These are phyloP conservation scores for Apogon hyalosoma DNA, from an alignment of 2,797 vertebrate genomes.

Conservation along the genomic window DNA sequence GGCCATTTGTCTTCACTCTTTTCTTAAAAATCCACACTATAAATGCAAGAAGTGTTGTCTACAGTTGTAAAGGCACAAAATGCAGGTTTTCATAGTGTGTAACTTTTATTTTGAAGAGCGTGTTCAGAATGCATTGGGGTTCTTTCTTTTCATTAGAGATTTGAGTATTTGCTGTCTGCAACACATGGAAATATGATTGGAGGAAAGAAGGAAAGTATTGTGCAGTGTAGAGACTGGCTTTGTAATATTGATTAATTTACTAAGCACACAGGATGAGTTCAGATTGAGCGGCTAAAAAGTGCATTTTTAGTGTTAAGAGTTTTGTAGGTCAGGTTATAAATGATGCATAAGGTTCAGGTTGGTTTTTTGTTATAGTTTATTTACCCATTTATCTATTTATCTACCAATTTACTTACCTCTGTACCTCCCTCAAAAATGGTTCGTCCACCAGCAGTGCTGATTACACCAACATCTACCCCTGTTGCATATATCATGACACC, in stretches of 20 bases:
- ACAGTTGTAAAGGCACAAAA: constrained; percentile 3
- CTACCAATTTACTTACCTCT: too few relatives aligned
- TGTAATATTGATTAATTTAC: constrained; percentile 41
- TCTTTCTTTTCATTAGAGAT: background rate
- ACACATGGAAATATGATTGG: constrained; percentile 11
- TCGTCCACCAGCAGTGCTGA: too few relatives aligned
- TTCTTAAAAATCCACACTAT: constrained; percentile 32
- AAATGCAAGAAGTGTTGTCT: constrained; percentile 7
- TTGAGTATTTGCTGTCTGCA: constrained; percentile 1
- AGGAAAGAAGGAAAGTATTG: constrained; percentile 6
- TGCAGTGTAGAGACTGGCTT: constrained; percentile 28
- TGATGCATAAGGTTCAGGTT: background rate
- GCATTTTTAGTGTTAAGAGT: constrained; percentile 37
- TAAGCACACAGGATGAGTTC: constrained; percentile 27
- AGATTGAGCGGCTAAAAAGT: constrained; percentile 35
- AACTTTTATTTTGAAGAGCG: constrained; percentile 1
- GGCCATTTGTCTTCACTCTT: constrained; percentile 35
- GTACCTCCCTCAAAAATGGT: too few relatives aligned
- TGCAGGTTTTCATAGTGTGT: constrained; percentile 2
- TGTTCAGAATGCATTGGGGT: background rate
- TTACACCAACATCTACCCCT: too few relatives aligned
- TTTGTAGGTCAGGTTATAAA: constrained; percentile 31
- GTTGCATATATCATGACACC: too few relatives aligned
- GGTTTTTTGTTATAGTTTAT: background rate
- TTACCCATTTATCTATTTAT: too few relatives aligned